Percentiles rank a stretch among this genome's conserved stretches.
These are phyloP conservation scores for Chamaea fasciata DNA, from an alignment of 2,113 vertebrate species.

Conservation along the genomic window DNA sequence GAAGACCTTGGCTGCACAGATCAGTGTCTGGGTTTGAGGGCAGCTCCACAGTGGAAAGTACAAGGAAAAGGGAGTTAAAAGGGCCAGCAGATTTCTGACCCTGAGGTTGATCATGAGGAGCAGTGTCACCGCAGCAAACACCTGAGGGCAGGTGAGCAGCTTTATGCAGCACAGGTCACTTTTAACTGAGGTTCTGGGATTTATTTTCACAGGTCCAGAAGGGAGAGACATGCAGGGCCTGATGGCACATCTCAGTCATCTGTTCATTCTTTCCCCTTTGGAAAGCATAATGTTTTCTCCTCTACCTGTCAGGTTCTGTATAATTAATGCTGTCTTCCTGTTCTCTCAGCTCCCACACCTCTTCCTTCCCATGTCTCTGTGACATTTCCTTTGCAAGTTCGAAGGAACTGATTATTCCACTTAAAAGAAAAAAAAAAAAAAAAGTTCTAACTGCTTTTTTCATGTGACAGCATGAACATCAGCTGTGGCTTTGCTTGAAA, in stretches of 20 bases:
- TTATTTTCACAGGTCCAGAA: background rate
- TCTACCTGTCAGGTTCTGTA: background rate
- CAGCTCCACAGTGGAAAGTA: background rate
- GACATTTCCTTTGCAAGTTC: background rate
- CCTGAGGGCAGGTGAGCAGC: background rate
- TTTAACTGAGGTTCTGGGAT: background rate
- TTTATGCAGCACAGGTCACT: background rate
- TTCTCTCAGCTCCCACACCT: background rate
- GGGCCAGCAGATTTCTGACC: background rate
- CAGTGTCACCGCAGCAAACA: background rate
- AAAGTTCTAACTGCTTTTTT: background rate
- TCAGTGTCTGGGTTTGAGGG: background rate
- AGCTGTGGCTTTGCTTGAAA: background rate
- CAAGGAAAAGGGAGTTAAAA: background rate
- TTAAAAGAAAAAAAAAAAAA: background rate
- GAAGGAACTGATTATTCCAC: background rate
- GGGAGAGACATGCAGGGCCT: background rate
- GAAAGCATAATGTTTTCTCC: background rate
- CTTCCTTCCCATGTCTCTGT: background rate
- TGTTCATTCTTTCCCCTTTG: background rate
- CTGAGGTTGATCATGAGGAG: accelerated
- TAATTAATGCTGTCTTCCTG: background rate
- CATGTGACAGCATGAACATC: background rate
- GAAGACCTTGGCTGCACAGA: background rate
- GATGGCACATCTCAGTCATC: background rate